Conservation (phyloP, 2,888 invertebrate species). For the Pelosia muscerda region DNA sequence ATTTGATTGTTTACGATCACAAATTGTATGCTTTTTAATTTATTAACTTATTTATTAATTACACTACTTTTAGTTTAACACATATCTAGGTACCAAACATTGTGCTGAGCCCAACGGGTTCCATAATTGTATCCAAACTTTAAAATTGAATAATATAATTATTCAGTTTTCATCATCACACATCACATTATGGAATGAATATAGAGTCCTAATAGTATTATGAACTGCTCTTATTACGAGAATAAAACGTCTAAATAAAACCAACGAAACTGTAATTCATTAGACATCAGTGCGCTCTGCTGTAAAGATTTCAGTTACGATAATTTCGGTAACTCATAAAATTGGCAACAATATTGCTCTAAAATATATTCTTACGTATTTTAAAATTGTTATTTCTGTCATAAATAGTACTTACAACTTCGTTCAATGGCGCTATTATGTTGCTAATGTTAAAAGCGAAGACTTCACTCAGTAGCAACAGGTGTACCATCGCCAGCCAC, state of each 20-base stretch:
- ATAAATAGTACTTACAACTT: conserved; percentile 65
- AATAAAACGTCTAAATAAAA: background rate
- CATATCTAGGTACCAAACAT: too few species aligned
- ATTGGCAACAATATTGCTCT: conserved; percentile 24
- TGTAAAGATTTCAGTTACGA: conserved; percentile 31
- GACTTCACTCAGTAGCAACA: conserved; percentile 72
- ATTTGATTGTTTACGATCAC: too few species aligned
- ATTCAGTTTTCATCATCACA: too few species aligned
- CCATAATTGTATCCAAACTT: too few species aligned
- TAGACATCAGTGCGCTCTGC: conserved; percentile 16
- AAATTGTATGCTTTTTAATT: too few species aligned
- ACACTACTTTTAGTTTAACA: too few species aligned
- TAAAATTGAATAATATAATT: too few species aligned
- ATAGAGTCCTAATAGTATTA: too few species aligned
- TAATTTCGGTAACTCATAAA: conserved; percentile 27
- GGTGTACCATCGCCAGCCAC: conserved; percentile 72
- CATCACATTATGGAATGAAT: too few species aligned
- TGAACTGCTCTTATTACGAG: background rate
- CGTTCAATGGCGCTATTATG: conserved; percentile 54
- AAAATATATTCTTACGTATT: conserved; percentile 31
- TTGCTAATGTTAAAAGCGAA: conserved; percentile 71
- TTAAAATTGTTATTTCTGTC: conserved; percentile 23
- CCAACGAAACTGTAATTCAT: conserved; percentile 21
- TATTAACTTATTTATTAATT: too few species aligned
- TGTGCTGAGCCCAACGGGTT: too few species aligned